Conservation (phyloP, 37 sponge, comb jelly and placozoan species). For the Spongilla lacustris region DNA sequence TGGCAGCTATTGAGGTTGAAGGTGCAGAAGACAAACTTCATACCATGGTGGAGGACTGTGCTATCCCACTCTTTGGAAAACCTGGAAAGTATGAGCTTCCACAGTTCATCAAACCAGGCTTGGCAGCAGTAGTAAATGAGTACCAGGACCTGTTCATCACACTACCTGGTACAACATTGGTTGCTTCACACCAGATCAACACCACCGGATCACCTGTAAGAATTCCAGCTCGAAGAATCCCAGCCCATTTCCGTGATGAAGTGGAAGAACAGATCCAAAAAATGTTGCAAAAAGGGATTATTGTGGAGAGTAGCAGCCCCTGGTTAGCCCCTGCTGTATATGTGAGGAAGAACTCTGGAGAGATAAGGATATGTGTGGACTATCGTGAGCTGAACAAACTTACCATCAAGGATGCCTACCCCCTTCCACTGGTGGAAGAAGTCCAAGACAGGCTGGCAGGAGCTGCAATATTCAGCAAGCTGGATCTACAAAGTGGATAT, state of each 20-base stretch:
- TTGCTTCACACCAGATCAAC: conserved; percentile 29
- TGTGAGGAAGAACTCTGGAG: conserved; percentile 60
- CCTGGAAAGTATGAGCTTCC: conserved; percentile 21
- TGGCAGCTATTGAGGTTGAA: too few relatives aligned
- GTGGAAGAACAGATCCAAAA: conserved; percentile 43
- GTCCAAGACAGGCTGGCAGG: conserved; percentile 63
- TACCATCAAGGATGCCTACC: conserved; percentile 61
- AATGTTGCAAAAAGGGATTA: conserved; percentile 71
- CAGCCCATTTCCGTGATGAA: conserved; percentile 57
- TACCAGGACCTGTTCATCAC: conserved; percentile 43
- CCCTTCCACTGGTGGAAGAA: conserved; percentile 57
- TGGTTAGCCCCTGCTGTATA: conserved; percentile 78
- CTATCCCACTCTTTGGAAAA: conserved; percentile 42
- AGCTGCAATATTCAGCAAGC: conserved; percentile 46
- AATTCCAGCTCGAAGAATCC: conserved; percentile 52
- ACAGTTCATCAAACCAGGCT: not conserved
- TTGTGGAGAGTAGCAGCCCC: conserved; percentile 57
- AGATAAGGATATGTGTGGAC: conserved; percentile 59
- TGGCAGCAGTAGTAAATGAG: conserved; percentile 15
- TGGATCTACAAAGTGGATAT: conserved; percentile 67
- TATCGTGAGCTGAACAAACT: conserved; percentile 66
- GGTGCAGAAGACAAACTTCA: too few relatives aligned
- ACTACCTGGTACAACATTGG: conserved; percentile 41
- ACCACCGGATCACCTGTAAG: conserved; percentile 38
- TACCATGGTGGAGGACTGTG: conserved; percentile 36